These are phyloP conservation scores for Blomia tropicalis DNA, from an alignment of 2,888 invertebrate species.

Conservation along the genomic window DNA sequence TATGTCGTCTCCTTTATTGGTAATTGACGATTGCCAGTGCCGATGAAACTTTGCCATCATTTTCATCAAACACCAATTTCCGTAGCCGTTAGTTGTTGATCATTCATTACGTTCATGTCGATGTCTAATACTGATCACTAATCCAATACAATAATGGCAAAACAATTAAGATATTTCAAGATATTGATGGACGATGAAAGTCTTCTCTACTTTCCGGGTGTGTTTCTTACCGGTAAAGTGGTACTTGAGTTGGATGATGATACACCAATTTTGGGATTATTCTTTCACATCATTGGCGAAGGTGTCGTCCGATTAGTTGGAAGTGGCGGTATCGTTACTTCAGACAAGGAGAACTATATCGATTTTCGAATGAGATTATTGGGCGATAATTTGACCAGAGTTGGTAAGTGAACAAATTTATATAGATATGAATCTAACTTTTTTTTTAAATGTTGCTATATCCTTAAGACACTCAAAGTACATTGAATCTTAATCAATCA, in stretches of 20 bases:
- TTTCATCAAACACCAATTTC: too few species aligned
- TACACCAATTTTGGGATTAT: constrained; percentile 64
- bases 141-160: constrained; percentile 30
- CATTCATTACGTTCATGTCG: too few species aligned
- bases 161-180: constrained; percentile 75
- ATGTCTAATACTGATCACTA: too few species aligned
- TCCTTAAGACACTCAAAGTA: constrained; percentile 4
- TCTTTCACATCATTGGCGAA: constrained; percentile 85
- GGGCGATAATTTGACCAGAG: constrained; percentile 45
- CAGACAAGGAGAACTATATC: constrained; percentile 82
- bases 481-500: constrained; percentile 4
- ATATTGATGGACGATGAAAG: constrained; percentile 87
- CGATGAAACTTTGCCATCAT: too few species aligned
- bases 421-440: too few species aligned
- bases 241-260: constrained; percentile 82
- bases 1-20: background rate
- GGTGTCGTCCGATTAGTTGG: constrained; percentile 61
- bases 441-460: too few species aligned
- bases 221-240: constrained; percentile 76
- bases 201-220: constrained; percentile 77
- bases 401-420: constrained; percentile 13
- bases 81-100: too few species aligned
- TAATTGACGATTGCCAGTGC: background rate
- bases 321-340: constrained; percentile 31
- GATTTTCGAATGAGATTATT: constrained; percentile 81